These are phyloP conservation scores for Lathronympha strigana DNA, from an alignment of 2,888 invertebrate genomes.

Conservation along the genomic window DNA sequence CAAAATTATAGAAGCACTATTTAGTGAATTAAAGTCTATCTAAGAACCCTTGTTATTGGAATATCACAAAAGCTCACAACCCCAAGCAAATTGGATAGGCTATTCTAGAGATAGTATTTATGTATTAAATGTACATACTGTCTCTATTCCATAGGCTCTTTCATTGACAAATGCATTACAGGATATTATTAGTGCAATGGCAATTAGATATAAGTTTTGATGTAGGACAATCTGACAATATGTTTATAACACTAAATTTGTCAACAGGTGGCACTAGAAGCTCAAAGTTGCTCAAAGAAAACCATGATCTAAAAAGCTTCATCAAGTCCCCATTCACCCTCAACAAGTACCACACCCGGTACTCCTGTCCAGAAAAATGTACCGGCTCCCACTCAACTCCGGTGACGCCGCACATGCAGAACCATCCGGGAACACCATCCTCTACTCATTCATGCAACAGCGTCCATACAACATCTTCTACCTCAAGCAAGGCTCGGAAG, in stretches of 20 bases:
- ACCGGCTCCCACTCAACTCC: slow-evolving; percentile 71
- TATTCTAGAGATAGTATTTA: too few species aligned
- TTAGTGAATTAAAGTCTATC: too few species aligned
- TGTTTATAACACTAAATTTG: slow-evolving; percentile 20
- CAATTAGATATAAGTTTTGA: too few species aligned
- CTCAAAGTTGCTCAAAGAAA: slow-evolving; percentile 66
- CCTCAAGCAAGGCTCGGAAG: slow-evolving; percentile 75
- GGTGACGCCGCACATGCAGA: slow-evolving; percentile 70
- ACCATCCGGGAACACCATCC: slow-evolving; percentile 75
- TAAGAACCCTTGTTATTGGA: too few species aligned
- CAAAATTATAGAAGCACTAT: too few species aligned
- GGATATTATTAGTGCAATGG: too few species aligned
- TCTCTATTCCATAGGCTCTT: too few species aligned
- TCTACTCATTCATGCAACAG: slow-evolving; percentile 76
- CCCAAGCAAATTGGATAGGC: too few species aligned
- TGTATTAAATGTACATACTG: too few species aligned
- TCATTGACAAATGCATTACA: too few species aligned
- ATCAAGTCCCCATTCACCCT: slow-evolving; percentile 79
- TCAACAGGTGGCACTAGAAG: slow-evolving; percentile 67
- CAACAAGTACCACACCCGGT: slow-evolving; percentile 74
- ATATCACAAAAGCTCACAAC: too few species aligned
- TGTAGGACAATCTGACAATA: neutral
- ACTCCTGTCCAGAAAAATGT: slow-evolving; percentile 65
- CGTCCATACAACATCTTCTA: slow-evolving; percentile 71
- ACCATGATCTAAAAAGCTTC: slow-evolving; percentile 72